Evolutionary conservation across 2,797 vertebrate species (phyloP).

Genomic region (Amblyraja radiata): DNA sequence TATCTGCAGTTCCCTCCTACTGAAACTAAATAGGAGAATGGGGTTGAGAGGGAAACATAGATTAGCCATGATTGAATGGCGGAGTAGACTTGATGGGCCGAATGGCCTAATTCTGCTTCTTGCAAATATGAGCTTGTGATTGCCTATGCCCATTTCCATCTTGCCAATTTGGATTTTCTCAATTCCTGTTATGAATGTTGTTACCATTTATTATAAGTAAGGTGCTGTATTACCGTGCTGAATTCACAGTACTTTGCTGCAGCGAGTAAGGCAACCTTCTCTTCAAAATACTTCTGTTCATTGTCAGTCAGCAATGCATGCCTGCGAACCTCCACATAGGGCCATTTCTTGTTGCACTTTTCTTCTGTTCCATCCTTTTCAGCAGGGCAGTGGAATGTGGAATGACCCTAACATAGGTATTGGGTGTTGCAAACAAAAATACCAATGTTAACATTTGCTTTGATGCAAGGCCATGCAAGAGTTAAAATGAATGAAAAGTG

Average conservation of each 20-base stretch:
- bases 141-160: not conserved
- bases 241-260: slow-evolving; percentile 34
- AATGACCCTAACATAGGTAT: slow-evolving; percentile 6
- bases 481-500: not conserved
- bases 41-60: no score
- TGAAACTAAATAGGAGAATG: no score
- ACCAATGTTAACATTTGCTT: not conserved
- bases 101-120: no score
- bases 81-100: no score
- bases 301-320: not conserved
- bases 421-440: not conserved
- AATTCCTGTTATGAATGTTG: not conserved
- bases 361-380: not conserved
- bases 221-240: slow-evolving; percentile 34
- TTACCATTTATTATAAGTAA: not conserved
- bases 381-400: slow-evolving; percentile 35
- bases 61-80: no score
- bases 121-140: no score
- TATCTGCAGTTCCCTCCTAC: no score
- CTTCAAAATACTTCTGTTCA: slow-evolving; percentile 39
- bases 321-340: slow-evolving; percentile 39
- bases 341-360: slow-evolving; percentile 35
- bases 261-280: slow-evolving; percentile 31
- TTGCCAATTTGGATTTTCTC: not conserved
- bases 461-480: not conserved